phyloP scores from a whole-genome alignment of 2,113 vertebrate species.

The Ivindomyrus marchei region DNA sequence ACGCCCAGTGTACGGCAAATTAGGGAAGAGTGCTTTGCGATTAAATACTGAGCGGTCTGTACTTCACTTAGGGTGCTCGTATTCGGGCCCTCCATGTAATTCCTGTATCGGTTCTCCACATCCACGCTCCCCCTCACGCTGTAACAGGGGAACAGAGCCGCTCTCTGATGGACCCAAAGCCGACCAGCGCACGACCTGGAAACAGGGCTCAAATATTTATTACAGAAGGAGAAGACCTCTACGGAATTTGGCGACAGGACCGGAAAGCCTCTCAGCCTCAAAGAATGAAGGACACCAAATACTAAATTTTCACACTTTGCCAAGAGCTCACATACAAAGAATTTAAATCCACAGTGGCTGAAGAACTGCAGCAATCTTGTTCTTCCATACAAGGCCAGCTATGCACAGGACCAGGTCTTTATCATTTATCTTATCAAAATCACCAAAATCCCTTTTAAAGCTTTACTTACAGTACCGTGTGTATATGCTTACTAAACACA shows the following conservation, averaged over 20 bases:
- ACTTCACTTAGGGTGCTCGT: background rate
- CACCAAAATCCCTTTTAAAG: background rate
- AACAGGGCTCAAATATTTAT: constrained; percentile 49
- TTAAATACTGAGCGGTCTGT: background rate
- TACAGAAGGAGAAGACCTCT: constrained; percentile 33
- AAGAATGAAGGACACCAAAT: constrained; percentile 19
- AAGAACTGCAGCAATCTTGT: background rate
- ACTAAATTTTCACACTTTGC: constrained; percentile 14
- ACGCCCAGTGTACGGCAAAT: background rate
- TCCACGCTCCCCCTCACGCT: constrained; percentile 26
- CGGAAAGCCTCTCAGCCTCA: constrained; percentile 30
- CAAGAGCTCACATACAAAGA: constrained; percentile 9
- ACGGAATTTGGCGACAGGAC: constrained; percentile 39
- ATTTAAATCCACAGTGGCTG: constrained; percentile 7
- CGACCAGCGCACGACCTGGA: constrained; percentile 41
- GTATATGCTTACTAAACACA: background rate
- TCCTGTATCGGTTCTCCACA: constrained; percentile 15
- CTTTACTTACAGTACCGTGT: background rate
- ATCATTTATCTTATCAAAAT: background rate
- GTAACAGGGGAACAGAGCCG: background rate
- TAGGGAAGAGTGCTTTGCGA: background rate
- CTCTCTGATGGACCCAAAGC: constrained; percentile 30
- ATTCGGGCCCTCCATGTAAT: background rate
- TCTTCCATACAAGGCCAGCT: constrained; percentile 17
- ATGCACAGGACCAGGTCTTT: background rate